Evolutionary conservation across 2,113 vertebrate species (phyloP), one percentile per base, ranked within the genome.

Genomic region (Psilopsiagon aymara): DNA sequence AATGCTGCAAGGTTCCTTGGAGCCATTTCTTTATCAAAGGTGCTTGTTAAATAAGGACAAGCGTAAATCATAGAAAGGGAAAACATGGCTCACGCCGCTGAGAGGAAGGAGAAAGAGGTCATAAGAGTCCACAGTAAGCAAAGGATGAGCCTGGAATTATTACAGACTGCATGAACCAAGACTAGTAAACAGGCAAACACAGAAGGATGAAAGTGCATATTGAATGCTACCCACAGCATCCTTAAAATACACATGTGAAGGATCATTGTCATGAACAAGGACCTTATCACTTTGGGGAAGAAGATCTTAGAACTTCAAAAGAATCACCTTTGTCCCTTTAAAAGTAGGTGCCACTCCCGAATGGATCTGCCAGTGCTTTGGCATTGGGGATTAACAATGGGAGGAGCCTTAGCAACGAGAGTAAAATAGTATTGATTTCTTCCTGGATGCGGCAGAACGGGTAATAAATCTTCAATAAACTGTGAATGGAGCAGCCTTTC

Each of bases 21-120:
- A 70, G 62, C 78, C 53, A 35, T 66, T 90, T 92, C n/a, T 35
- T 92, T 78, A 81, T 81, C 90, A 64, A 41, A 90, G 37, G 20
- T 0, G 1, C 13, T 59, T 80, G 35, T 35, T 80, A 51, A 77
- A 74, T 41, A 46, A 28, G 63, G 55, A 76, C n/a, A 77, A 92
- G 62, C 1, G 4, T 44, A 90, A 92, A 80, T 35, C 11, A 80
- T 23, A 57, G 49, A 31, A 52, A 67, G 12, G 63, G 63, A 64
- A 47, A 2, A 25, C 1, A 12, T 57, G 43, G 37, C 51, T 70
- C 4, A 18, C 1, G 2, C 7, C 84, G 73, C 55, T 52, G 47
- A 64, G 37, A 47, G 13, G 25, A 35, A 68, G 59, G 9, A 53
- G 59, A 31, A 86, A 64, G 64, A 53, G 43, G 51, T 64, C 35